Percentiles rank a stretch among this genome's conserved stretches.
Evolutionary conservation across 2,888 invertebrate genomes (phyloP).

Genomic region (Metacarcinus magister): DNA sequence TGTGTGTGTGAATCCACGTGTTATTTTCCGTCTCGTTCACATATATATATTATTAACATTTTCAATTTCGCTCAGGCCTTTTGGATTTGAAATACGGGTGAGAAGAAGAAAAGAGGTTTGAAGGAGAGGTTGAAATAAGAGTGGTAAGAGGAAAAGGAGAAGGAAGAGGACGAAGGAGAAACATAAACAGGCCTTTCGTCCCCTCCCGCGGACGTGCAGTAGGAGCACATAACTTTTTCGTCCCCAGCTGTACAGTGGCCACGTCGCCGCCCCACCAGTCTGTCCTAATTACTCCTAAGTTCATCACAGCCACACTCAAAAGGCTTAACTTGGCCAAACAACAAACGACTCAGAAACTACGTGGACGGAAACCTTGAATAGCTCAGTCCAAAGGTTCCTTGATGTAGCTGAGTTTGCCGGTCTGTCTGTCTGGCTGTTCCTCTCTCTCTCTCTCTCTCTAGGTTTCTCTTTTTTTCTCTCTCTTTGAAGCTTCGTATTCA

Average conservation of each 20-base stretch:
- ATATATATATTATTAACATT: neutral
- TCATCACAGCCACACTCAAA: constrained; percentile 38
- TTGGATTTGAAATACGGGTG: neutral
- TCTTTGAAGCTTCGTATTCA: neutral
- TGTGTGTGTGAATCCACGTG: neutral
- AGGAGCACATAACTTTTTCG: neutral
- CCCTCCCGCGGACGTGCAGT: too few relatives aligned
- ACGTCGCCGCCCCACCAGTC: neutral
- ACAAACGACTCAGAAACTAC: constrained; percentile 35
- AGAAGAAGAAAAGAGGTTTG: neutral
- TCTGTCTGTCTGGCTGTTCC: neutral
- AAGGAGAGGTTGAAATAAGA: neutral
- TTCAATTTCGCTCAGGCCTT: neutral
- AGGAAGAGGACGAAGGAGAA: neutral
- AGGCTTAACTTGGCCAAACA: constrained; percentile 44
- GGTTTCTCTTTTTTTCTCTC: neutral
- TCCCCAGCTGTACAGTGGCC: neutral
- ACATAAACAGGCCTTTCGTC: neutral
- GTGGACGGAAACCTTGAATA: neutral
- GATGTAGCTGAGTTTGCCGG: neutral
- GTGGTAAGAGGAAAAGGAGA: neutral
- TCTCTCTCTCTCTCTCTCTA: neutral
- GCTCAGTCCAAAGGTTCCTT: neutral
- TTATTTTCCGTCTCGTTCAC: neutral
- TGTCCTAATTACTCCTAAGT: constrained; percentile 36